Base-by-base conservation (phyloP, 2,888 invertebrate species). In the Cyclophora punctaria region DNA sequence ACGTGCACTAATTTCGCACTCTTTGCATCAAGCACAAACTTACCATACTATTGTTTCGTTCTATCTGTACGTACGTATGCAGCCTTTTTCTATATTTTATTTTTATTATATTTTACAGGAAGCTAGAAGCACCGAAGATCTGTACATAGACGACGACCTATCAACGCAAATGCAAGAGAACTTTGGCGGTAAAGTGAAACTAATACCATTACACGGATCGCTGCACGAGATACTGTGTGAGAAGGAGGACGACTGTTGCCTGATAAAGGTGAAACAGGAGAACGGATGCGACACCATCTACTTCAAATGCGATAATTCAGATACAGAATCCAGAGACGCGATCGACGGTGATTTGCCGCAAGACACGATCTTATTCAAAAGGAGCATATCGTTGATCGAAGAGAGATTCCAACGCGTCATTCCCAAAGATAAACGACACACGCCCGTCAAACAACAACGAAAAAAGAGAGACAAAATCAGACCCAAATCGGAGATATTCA, bases 121-220 rank as follows among this genome's bases (percentile, higher is more conserved):
- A 79, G 88, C 88, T 65, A 78, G 78, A 67, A 89, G 89, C 68
- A 89, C 89, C n/a, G 90, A 90, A 58, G 90, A 90, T 63, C 66
- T 90, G 47, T 90, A 90, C 73, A 90, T 90, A 62, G 90, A 90
- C 67, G 90, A 90, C 68, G 90, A 90, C 58, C 68, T 90, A 41
- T 85, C 88, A 2, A 78, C 85, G 3, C 83, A 86, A 34, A 75
- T 85, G 78, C 84, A 85, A 56, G 87, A 87, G 49, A 83, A 81
- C 66, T 87, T 87, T 62, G 84, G 85, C 52, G 84, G 84, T 2
- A 71, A 67, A 51, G 80, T 88, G 52, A 81, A 83, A 55, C 70
- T 88, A 41, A 80, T 86, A 5, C 89, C 89, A 0, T 59, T 88
- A 5, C 83, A 84, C 67, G 83, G 85, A 5, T 87, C 85, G 4